phyloP scores from a whole-genome alignment of 2,888 invertebrate genomes.

The Troides helena region DNA sequence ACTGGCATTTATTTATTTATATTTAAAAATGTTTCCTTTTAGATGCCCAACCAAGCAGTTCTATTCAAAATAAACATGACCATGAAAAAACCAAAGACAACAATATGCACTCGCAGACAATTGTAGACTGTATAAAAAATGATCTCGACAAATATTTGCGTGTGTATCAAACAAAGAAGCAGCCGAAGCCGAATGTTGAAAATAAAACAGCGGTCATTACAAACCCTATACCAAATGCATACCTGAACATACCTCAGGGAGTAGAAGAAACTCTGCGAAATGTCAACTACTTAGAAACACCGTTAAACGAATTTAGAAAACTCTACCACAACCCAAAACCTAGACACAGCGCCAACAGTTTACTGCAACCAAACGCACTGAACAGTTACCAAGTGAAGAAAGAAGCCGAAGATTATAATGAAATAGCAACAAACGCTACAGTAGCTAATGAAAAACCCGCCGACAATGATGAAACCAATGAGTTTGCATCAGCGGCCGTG shows the following conservation, averaged over 20 bases:
- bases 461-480: conserved; percentile 30
- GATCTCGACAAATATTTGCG: conserved; percentile 56
- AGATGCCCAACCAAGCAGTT: conserved; percentile 41
- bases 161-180: conserved; percentile 48
- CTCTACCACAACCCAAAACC: conserved; percentile 48
- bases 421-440: background rate
- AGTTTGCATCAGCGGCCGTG: conserved; percentile 29
- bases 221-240: conserved; percentile 46
- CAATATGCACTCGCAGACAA: conserved; percentile 27
- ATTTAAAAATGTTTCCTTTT: conserved; percentile 22
- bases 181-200: conserved; percentile 42
- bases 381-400: background rate
- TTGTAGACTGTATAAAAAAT: conserved; percentile 33
- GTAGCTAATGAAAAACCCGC: conserved; percentile 25
- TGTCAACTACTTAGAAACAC: conserved; percentile 57
- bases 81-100: conserved; percentile 21
- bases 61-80: conserved; percentile 36
- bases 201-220: conserved; percentile 41
- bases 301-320: conserved; percentile 63
- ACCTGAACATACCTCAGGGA: conserved; percentile 29
- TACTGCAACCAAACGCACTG: background rate
- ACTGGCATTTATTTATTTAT: no score
- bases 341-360: conserved; percentile 4
- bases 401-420: background rate
- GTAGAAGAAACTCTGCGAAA: conserved; percentile 14